A percentile compares a stretch with the other conserved stretches of the same genome.
These are phyloP conservation scores for Heteromurus nitidus DNA, from an alignment of 2,888 invertebrate species.

Conservation along the genomic window DNA sequence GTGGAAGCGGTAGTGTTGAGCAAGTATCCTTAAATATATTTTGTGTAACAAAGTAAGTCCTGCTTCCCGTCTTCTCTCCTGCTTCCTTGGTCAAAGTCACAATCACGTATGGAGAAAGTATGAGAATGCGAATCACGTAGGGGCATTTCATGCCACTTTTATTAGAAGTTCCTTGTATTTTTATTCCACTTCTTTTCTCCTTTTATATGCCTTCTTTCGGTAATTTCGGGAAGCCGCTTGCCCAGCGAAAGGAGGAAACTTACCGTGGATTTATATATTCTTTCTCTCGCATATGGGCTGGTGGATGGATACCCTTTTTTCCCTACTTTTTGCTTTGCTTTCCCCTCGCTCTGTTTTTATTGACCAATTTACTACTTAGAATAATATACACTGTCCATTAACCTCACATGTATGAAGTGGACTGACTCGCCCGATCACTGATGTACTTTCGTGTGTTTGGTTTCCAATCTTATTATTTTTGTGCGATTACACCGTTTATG, in stretches of 20 bases:
- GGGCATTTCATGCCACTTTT: slow-evolving; percentile 65
- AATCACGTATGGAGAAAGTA: slow-evolving; percentile 28
- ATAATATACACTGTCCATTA: slow-evolving; percentile 53
- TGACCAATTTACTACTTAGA: slow-evolving; percentile 59
- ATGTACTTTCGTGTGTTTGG: slow-evolving; percentile 46
- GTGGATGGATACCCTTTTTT: not conserved
- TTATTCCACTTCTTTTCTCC: slow-evolving; percentile 46
- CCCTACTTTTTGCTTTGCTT: slow-evolving; percentile 24
- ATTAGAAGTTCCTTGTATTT: slow-evolving; percentile 58
- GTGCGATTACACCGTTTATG: not conserved
- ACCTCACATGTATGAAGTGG: not conserved
- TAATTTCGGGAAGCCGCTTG: slow-evolving; percentile 44
- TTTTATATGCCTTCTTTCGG: slow-evolving; percentile 50
- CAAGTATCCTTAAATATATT: slow-evolving; percentile 44
- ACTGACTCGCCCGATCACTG: slow-evolving; percentile 24
- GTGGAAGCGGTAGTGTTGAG: not conserved
- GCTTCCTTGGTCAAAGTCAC: slow-evolving; percentile 34
- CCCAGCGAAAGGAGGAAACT: slow-evolving; percentile 23
- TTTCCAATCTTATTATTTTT: slow-evolving; percentile 55
- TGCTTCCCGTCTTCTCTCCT: not conserved
- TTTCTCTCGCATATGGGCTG: not conserved
- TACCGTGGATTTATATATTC: slow-evolving; percentile 9
- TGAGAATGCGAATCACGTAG: slow-evolving; percentile 58
- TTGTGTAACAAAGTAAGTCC: slow-evolving; percentile 52
- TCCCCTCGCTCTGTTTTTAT: slow-evolving; percentile 33